phyloP scores from a whole-genome alignment of 2,797 vertebrate genomes.

The Siniperca obscura region DNA sequence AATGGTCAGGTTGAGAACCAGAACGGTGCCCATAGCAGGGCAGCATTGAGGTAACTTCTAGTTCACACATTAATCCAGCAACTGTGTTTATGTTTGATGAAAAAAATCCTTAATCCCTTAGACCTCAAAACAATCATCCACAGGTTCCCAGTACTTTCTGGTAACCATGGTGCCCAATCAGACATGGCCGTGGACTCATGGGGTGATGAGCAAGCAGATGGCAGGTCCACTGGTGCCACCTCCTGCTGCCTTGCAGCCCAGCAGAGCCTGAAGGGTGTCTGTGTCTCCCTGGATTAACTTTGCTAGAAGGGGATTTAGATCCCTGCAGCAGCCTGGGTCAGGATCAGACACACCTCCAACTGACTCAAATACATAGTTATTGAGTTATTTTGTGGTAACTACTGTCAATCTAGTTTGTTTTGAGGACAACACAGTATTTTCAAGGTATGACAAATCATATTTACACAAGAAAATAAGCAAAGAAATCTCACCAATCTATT shows the following conservation, averaged over 20 bases:
- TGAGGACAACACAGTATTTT: neutral
- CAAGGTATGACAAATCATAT: neutral
- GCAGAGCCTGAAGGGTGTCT: slow-evolving; percentile 35
- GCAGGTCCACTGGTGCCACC: slow-evolving; percentile 71
- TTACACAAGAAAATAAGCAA: neutral
- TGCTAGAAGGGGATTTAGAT: slow-evolving; percentile 70
- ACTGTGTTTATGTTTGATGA: slow-evolving; percentile 27
- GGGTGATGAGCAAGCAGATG: slow-evolving; percentile 75
- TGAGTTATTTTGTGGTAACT: neutral
- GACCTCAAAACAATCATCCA: slow-evolving; percentile 54
- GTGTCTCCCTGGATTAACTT: slow-evolving; percentile 72
- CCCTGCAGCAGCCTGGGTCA: slow-evolving; percentile 39
- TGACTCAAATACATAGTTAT: neutral
- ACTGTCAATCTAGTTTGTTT: neutral
- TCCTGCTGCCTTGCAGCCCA: slow-evolving; percentile 57
- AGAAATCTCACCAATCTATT: neutral
- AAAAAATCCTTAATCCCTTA: slow-evolving; percentile 28
- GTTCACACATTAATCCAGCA: slow-evolving; percentile 42
- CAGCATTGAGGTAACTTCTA: slow-evolving; percentile 15
- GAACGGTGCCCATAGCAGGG: neutral
- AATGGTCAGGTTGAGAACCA: slow-evolving; percentile 12
- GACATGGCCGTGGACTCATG: slow-evolving; percentile 49
- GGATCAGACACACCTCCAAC: slow-evolving; percentile 40
- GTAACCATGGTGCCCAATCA: slow-evolving; percentile 61
- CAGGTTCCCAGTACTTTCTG: slow-evolving; percentile 49